phyloP scores from a whole-genome alignment of 2,888 invertebrate genomes.

The Drosophila tripunctata region DNA sequence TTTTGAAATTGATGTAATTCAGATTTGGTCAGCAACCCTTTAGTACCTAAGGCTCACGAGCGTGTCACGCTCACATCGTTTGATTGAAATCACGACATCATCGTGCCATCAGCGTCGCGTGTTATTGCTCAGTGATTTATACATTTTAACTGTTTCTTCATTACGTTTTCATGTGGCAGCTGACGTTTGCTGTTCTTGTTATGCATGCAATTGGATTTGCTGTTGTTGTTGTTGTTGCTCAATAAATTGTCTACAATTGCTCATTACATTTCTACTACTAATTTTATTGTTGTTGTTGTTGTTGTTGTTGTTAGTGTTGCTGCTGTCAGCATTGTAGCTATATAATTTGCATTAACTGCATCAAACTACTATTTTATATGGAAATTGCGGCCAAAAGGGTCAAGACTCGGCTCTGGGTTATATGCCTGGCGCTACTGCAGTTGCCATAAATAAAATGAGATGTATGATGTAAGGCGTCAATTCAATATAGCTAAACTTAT shows the following conservation, averaged over 20 bases:
- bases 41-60: background rate
- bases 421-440: slow-evolving; percentile 3
- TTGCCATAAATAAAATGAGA: slow-evolving; percentile 14
- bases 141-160: slow-evolving; percentile 59
- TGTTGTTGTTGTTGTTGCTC: slow-evolving; percentile 21
- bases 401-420: slow-evolving; percentile 6
- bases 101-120: slow-evolving; percentile 52
- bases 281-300: background rate
- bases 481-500: slow-evolving; percentile 14
- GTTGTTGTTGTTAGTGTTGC: slow-evolving; percentile 23
- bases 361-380: slow-evolving; percentile 3
- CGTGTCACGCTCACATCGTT: slow-evolving; percentile 30
- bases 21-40: background rate
- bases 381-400: slow-evolving; percentile 28
- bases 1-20: background rate
- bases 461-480: background rate
- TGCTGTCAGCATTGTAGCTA: slow-evolving; percentile 24
- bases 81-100: slow-evolving; percentile 24
- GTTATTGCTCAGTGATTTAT: slow-evolving; percentile 65
- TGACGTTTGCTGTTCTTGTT: slow-evolving; percentile 40
- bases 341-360: slow-evolving; percentile 50
- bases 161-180: slow-evolving; percentile 53
- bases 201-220: slow-evolving; percentile 27
- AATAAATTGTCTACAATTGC: slow-evolving; percentile 52
- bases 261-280: slow-evolving; percentile 30